phyloP scores from a whole-genome alignment of 1,140 invertebrate species.

The Procambarus clarkii region DNA sequence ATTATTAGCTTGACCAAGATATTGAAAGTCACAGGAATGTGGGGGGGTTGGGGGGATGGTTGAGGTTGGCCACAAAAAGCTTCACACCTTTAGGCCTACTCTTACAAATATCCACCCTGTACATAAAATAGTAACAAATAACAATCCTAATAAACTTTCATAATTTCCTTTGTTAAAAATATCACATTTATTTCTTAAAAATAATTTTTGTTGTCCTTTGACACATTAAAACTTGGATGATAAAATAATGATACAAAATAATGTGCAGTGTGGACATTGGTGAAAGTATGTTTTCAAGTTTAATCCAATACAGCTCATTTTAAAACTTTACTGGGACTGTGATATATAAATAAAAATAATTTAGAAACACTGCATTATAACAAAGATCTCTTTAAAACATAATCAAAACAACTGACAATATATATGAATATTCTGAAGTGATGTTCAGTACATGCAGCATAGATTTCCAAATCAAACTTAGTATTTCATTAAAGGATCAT shows the following conservation, averaged over 20 bases:
- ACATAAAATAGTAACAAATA: neutral
- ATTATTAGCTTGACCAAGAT: neutral
- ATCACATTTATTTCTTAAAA: neutral
- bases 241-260: neutral
- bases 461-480: neutral
- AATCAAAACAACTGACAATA: constrained; percentile 37
- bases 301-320: constrained; percentile 10
- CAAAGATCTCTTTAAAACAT: constrained; percentile 34
- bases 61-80: neutral
- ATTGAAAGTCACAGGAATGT: neutral
- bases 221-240: neutral
- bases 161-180: too few relatives aligned
- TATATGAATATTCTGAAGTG: neutral
- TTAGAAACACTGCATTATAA: constrained; percentile 40
- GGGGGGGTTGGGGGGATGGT: neutral
- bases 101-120: constrained; percentile 13
- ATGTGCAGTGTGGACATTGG: constrained; percentile 28
- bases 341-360: constrained; percentile 4
- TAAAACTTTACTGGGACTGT: constrained; percentile 22
- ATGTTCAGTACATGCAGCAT: constrained; percentile 4
- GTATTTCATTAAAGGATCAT: neutral
- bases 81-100: constrained; percentile 6
- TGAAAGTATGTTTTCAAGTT: constrained; percentile 16
- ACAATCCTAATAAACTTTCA: neutral
- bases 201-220: neutral